These are phyloP conservation scores for Galago senegalensis DNA, from an alignment of 2,797 vertebrate species.

Conservation along the genomic window DNA sequence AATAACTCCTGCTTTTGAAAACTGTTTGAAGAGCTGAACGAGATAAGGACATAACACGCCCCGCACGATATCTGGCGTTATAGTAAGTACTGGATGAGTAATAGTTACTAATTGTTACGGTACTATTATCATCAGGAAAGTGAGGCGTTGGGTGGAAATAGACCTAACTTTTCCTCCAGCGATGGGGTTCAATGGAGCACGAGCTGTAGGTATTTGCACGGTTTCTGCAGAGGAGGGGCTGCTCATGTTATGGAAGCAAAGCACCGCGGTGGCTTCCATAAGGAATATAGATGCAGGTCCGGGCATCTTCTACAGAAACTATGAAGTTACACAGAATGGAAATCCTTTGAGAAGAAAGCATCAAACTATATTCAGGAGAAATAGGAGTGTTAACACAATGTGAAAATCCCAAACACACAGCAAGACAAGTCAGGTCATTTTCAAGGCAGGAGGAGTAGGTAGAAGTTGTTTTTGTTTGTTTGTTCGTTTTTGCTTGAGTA, in stretches of 20 bases:
- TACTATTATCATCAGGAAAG: not conserved
- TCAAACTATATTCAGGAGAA: not conserved
- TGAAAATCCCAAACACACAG: constrained; percentile 13
- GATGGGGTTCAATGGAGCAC: not conserved
- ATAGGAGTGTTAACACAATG: not conserved
- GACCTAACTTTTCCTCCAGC: constrained; percentile 1
- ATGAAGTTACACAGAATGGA: not conserved
- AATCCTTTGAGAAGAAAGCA: constrained; percentile 15
- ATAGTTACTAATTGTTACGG: not conserved
- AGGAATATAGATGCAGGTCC: not conserved
- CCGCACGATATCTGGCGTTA: not conserved
- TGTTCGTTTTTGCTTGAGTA: not conserved
- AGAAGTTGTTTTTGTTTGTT: not conserved
- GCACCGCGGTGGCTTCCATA: not conserved
- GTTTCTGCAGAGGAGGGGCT: not conserved
- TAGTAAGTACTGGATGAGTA: not conserved
- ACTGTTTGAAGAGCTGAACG: constrained; percentile 37
- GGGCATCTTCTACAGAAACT: not conserved
- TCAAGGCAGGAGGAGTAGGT: not conserved
- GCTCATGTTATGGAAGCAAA: not conserved
- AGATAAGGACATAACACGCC: not conserved
- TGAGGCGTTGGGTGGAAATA: not conserved
- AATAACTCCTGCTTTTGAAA: not conserved
- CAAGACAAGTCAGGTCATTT: constrained; percentile 19
- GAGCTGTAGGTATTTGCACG: not conserved